Evolutionary conservation across 2,113 vertebrate species (phyloP), one percentile per base, ranked within the genome.

Genomic region (Xenopus laevis): DNA sequence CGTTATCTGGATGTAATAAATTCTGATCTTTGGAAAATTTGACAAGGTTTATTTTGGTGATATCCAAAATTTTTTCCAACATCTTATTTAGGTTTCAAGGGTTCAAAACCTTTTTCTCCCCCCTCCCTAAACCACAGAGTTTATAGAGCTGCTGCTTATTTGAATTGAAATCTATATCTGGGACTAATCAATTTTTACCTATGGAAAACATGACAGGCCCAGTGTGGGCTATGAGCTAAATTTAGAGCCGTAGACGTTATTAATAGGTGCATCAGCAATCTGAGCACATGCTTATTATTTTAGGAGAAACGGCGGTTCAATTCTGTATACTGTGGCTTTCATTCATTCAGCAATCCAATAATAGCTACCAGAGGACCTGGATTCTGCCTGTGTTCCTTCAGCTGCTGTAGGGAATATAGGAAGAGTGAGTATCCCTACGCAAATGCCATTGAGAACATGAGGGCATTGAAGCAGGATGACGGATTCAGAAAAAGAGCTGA

Each of bases 221-320:
- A 33, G 17, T n/a, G 4, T 13, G 17, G 53, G 13, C 53, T 27
- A 10, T 1, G 18, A 45, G 46, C 59, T 63, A 69, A 13, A 33
- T 61, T 23, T 63, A 76, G 59, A 55, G 30, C 30, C 3, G 17
- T 7, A 23, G 46, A n/a, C 50, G 46, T 70, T 70, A 57, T 57
- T 76, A 64, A 70, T 76, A 64, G 67, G 27, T 58, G 64, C 23
- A n/a, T 20, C n/a, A 23, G 44, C 55, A 63, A 75, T 69, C 18
- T 0, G 50, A 61, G 20, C 46, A 55, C 71, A 46, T 46, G 27
- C 52, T 68, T 67, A 63, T 69, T 76, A 63, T 76, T 55, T 70
- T 63, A 69, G 71, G 55, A 62, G 13, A 45, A 45, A 62, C n/a
- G 18, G n/a, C 11, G 21, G 5, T 61, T 66, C 44, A 58, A 2